A percentile compares a stretch with the other conserved stretches of the same genome.
Conservation (phyloP, 2,888 invertebrate genomes). For the Netelia melanura region DNA sequence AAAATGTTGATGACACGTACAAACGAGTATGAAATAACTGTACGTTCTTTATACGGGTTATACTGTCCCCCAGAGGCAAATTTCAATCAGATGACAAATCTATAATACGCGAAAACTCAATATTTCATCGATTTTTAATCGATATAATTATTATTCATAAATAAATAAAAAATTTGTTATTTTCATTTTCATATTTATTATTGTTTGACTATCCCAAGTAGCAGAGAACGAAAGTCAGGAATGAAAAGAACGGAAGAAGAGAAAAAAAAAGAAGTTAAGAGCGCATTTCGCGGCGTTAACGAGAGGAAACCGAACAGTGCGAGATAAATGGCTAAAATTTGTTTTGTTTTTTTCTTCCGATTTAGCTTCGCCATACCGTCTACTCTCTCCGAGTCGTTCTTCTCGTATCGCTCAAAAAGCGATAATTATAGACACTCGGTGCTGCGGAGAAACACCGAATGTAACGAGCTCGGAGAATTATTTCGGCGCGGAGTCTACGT, state of each 20-base stretch:
- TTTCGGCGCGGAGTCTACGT: constrained; percentile 11
- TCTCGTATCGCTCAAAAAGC: background rate
- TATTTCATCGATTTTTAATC: no score
- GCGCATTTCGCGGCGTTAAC: background rate
- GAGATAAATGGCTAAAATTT: background rate
- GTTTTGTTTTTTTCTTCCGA: background rate
- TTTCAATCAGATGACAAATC: no score
- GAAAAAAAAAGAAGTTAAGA: background rate
- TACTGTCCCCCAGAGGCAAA: no score
- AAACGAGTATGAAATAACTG: constrained; percentile 12
- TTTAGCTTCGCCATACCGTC: background rate
- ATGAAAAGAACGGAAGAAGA: background rate
- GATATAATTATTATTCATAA: no score
- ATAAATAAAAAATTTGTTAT: no score
- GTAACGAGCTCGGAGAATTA: constrained; percentile 28
- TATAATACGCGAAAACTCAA: no score
- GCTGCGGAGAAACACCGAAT: constrained; percentile 3
- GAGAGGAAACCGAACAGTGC: background rate
- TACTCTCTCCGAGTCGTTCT: background rate
- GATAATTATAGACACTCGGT: constrained; percentile 42
- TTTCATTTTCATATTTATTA: no score
- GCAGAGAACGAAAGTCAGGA: no score
- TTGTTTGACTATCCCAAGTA: no score
- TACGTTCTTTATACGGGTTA: background rate
- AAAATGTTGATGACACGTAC: constrained; percentile 21